Evolutionary conservation across 2,888 invertebrate genomes (phyloP), one percentile per base, ranked within the genome.

Genomic region (Drosophila peninsularis): DNA sequence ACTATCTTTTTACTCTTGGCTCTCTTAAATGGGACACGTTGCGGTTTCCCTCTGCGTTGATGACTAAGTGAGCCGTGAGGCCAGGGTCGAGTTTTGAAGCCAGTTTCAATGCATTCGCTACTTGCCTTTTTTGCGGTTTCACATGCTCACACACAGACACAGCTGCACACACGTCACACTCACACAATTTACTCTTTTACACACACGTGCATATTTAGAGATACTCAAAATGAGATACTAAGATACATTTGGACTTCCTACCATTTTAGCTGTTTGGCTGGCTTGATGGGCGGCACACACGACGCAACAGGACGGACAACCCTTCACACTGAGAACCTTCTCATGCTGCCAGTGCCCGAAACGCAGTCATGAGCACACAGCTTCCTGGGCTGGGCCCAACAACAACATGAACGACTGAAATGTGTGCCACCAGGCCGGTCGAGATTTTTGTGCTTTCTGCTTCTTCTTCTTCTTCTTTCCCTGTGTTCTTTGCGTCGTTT

Each of bases 231-330:
- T 86, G 79, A 81, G 85, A 86, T 85, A 86, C 79, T 81, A 85
- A 84, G 86, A 85, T 85, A 86, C 87, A 86, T 81, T 85, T 85
- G 78, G 85, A 83, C 82, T 83, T 83, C 83, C 85, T 83, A 82
- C 83, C 85, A 83, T 85, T 83, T 85, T 66, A 71, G 81, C 82
- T 63, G 77, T 68, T 73, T 66, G 60, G 81, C 67, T 66, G 60
- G 81, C 67, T 82, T 83, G 83, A 83, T 83, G 83, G 83, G 83
- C 83, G 81, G 79, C 82, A 70, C 82, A 82, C 82, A 76, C 77
- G 80, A 78, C 56, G 62, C 57, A 44, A 68, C 68, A 53, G 68
- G 41, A 75, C 68, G 45, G 72, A 53, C 57, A 72, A 72, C 69
- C 75, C 75, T 75, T 69, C 75, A 69, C 36, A 63, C 42, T 61